Evolutionary conservation across 2,113 vertebrate species (phyloP).

Genomic region (Oostethus manadensis): DNA sequence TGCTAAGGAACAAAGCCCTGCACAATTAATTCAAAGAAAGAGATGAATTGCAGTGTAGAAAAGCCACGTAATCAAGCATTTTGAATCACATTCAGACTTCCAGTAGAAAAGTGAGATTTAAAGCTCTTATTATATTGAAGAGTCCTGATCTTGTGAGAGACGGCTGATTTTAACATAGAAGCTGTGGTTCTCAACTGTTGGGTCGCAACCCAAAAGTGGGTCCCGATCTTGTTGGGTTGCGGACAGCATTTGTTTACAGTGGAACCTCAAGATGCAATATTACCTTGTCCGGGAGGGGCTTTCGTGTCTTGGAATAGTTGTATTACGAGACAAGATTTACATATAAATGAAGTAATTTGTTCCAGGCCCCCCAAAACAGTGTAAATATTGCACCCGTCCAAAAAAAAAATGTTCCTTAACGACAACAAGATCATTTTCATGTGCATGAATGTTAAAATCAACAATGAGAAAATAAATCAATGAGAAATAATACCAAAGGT

Average conservation of each 20-base stretch:
- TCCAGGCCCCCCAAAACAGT: too few species aligned
- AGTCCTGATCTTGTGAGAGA: slow-evolving; percentile 3
- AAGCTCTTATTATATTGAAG: slow-evolving; percentile 6
- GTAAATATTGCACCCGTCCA: too few species aligned
- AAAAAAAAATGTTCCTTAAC: too few species aligned
- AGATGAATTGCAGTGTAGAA: slow-evolving; percentile 35
- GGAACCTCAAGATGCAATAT: too few species aligned
- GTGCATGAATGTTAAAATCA: too few species aligned
- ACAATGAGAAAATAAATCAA: too few species aligned
- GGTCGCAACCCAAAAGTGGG: background rate
- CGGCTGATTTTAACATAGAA: background rate
- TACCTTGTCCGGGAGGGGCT: too few species aligned
- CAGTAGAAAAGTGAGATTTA: slow-evolving; percentile 3
- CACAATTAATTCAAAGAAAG: slow-evolving; percentile 49
- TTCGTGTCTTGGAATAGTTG: too few species aligned
- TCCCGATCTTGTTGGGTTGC: background rate
- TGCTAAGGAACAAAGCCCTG: slow-evolving; percentile 37
- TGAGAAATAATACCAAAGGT: too few species aligned
- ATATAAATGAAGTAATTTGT: too few species aligned
- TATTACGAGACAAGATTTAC: too few species aligned
- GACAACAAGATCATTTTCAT: too few species aligned
- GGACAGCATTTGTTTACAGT: background rate
- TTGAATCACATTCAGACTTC: background rate
- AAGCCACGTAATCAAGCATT: slow-evolving; percentile 16
- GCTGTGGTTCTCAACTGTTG: background rate